These are phyloP conservation scores for Psittacus erithacus DNA, from an alignment of 2,113 vertebrate genomes.

Conservation along the genomic window DNA sequence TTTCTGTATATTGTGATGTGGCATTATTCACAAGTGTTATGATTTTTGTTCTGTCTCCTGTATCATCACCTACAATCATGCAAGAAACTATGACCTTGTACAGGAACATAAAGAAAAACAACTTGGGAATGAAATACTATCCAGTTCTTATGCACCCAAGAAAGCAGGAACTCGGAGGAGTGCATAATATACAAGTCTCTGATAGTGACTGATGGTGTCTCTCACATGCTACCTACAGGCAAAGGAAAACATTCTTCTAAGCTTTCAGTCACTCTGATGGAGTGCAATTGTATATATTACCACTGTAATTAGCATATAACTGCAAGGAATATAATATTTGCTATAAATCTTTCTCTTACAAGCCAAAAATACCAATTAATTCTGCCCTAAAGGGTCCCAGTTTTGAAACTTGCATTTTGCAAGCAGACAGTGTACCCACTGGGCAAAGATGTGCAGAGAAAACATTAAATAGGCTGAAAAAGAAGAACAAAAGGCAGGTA, in stretches of 20 bases:
- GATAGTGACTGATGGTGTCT: not conserved
- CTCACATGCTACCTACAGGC: not conserved
- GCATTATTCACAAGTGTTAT: not conserved
- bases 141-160: not conserved
- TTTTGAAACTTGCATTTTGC: not conserved
- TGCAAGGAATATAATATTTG: not conserved
- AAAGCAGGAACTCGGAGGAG: not conserved
- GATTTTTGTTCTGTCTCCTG: not conserved
- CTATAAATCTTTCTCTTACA: not conserved
- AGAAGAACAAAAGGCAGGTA: not conserved
- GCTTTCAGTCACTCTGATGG: constrained; percentile 26
- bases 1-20: not conserved
- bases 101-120: not conserved
- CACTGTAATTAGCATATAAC: not conserved
- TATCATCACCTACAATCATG: not conserved
- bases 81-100: not conserved
- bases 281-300: not conserved
- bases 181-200: not conserved
- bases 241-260: constrained; percentile 8
- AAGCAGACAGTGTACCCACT: not conserved
- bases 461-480: not conserved
- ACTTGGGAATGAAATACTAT: not conserved
- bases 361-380: constrained; percentile 26
- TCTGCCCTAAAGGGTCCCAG: not conserved
- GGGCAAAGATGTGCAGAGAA: not conserved